Base-by-base conservation (phyloP, 64 coral and sea anemone species). In the Porites australiensis region DNA sequence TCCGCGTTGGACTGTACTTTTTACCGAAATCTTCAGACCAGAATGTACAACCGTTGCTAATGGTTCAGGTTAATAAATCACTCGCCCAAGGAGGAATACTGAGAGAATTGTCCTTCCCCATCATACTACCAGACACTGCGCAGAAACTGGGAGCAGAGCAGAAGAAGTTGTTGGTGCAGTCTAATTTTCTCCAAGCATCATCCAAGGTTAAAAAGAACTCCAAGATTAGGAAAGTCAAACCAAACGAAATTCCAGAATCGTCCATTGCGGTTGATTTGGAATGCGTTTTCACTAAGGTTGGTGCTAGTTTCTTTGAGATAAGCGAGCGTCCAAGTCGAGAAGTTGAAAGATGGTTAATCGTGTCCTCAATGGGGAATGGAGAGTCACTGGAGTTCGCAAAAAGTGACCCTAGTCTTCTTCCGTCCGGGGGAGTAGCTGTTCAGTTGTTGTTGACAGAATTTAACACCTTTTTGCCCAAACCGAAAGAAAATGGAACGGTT, bases 121-220 rank as follows among this genome's bases (percentile, higher is more conserved):
- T 95, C 19, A 37, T 73, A 58, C 87, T 95, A 55, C 79, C 93
- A 54, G 62, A 6, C 11, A 59, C 88, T 37, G 88, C 70, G 3
- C 8, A 16, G 77, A 61, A 57, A 58, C 50, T 95, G 9, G 18
- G 22, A 9, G 71, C 15, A 13, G 76, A 68, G 77, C 71, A 95
- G 3, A 80, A 91, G 73, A 62, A 43, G 3, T 87, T 95, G 50
- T 9, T 95, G 6, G 79, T 15, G 27, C 88, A 95, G 55, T 84
- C 88, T 45, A 91, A 82, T 27, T 64, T 95, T 21, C 51, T 95
- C 9, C 86, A 91, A 96, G 95, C 86, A 16, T 91, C 94, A 15
- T 91, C 94, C 8, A 23, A 8, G 55, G 55, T 46, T 18, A n/a
- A 21, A 45, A 61, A 2, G 23, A 0, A 1, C 2, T 12, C 46